Conservation (phyloP, 92 coral and sea anemone genomes). For the Parazoanthus atlanticus region DNA sequence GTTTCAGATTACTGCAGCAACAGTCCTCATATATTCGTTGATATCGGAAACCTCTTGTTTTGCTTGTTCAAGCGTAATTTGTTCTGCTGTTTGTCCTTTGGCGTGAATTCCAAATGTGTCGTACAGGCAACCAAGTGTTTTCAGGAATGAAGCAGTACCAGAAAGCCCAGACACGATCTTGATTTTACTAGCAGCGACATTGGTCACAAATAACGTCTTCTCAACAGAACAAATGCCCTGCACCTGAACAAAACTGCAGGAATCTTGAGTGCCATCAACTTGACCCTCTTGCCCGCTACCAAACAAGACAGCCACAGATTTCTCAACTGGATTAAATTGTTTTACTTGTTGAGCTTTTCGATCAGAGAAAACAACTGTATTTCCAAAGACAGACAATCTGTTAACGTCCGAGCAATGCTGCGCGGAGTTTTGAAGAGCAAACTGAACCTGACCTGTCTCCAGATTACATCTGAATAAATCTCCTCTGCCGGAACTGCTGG, state of each 20-base stretch:
- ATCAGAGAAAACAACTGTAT: not conserved
- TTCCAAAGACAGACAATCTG: not conserved
- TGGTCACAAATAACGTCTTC: constrained; percentile 49
- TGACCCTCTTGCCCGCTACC: constrained; percentile 38
- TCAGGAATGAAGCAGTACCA: constrained; percentile 46
- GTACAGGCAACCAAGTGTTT: not conserved
- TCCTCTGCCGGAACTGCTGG: not conserved
- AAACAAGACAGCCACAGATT: constrained; percentile 16
- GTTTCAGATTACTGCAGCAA: no score
- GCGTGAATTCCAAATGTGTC: constrained; percentile 3
- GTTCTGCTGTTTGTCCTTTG: not conserved
- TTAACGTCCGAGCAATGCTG: not conserved
- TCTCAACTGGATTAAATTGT: constrained; percentile 39
- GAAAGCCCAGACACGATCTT: constrained; percentile 57
- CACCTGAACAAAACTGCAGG: constrained; percentile 53
- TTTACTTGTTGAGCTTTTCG: not conserved
- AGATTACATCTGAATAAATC: not conserved
- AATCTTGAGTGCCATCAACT: constrained; percentile 55
- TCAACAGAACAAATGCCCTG: constrained; percentile 51
- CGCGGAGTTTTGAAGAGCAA: not conserved
- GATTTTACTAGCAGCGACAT: constrained; percentile 46
- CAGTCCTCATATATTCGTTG: not conserved
- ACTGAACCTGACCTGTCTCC: not conserved
- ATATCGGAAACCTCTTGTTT: no score
- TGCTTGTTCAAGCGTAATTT: not conserved